A percentile compares a stretch with the other conserved stretches of the same genome.
phyloP scores from a whole-genome alignment of 2,113 vertebrate genomes.

The Philantomba maxwellii region DNA sequence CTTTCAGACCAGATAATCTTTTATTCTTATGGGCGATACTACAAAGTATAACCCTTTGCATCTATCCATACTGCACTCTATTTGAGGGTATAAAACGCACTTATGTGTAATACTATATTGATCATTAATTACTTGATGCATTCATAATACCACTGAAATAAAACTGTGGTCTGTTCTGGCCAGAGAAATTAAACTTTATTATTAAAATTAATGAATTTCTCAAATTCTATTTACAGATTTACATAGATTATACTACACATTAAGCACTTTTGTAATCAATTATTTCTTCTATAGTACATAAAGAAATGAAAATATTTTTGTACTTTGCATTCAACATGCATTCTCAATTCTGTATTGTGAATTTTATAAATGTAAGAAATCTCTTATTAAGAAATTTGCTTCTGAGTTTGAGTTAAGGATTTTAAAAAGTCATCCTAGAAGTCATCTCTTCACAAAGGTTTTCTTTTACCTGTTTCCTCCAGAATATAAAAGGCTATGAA shows the following conservation, averaged over 20 bases:
- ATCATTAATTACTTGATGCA: neutral
- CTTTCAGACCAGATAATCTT: neutral
- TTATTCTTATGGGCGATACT: neutral
- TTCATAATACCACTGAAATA: neutral
- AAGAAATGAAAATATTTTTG: constrained; percentile 6
- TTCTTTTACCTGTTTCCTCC: neutral
- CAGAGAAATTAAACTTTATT: neutral
- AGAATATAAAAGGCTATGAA: constrained; percentile 9
- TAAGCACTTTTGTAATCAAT: neutral
- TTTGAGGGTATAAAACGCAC: neutral
- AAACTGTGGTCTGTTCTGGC: neutral
- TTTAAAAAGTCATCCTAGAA: constrained; percentile 12
- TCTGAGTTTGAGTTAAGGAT: constrained; percentile 22
- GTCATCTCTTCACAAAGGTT: neutral
- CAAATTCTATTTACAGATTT: constrained; percentile 1
- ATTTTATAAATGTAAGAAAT: constrained; percentile 36
- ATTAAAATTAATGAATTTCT: neutral
- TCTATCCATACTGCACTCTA: neutral
- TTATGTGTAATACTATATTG: neutral
- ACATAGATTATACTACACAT: neutral
- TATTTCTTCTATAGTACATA: neutral
- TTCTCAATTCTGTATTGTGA: neutral
- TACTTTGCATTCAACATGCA: constrained; percentile 1
- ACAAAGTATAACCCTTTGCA: neutral
- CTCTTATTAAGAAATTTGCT: constrained; percentile 45